Conservation (phyloP, 2,113 vertebrate genomes). For the Melospiza melodia region DNA sequence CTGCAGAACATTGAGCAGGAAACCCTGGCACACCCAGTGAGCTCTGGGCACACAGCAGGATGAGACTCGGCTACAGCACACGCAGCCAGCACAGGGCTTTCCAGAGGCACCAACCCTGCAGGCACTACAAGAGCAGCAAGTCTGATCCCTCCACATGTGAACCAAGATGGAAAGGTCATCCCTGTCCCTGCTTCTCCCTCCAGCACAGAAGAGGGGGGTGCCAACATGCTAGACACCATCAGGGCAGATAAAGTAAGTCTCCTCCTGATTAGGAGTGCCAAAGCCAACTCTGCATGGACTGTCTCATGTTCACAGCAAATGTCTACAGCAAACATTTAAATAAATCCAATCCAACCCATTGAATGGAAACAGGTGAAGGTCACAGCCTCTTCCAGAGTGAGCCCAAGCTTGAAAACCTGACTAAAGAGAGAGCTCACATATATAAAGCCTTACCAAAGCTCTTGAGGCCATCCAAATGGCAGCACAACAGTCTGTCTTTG, state of each 20-base stretch:
- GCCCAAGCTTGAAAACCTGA: neutral
- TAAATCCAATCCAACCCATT: neutral
- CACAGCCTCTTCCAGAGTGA: neutral
- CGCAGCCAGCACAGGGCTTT: neutral
- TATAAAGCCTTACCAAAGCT: neutral
- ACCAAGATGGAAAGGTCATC: fast-evolving
- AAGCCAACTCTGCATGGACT: neutral
- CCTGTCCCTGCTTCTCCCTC: neutral
- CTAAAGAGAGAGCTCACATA: neutral
- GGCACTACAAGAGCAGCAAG: fast-evolving
- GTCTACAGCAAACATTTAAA: neutral
- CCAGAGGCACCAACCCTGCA: neutral
- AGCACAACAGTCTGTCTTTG: neutral
- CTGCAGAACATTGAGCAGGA: fast-evolving
- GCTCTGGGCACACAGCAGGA: neutral
- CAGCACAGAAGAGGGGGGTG: neutral
- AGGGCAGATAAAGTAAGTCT: neutral
- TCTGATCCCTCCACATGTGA: neutral
- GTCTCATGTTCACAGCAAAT: neutral
- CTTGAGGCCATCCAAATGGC: neutral
- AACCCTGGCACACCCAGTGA: neutral
- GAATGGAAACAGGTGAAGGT: fast-evolving
- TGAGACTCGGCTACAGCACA: neutral
- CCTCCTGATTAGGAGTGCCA: neutral
- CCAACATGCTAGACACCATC: neutral